Base-by-base conservation (phyloP, 2,888 invertebrate species). In the Orthonevra nobilis region DNA sequence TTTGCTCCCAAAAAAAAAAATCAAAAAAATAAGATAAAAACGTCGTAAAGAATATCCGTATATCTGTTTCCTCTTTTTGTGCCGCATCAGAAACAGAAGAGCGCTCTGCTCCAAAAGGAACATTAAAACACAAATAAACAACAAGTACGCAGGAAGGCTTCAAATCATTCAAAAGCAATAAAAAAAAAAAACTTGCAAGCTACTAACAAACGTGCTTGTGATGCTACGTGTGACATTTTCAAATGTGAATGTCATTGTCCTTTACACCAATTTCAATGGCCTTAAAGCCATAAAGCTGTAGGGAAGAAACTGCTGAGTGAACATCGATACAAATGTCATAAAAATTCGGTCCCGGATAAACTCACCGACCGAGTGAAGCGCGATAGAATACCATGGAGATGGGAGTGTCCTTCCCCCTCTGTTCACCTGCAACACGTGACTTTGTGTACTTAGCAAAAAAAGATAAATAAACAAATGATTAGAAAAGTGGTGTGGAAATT, bases 391-490 rank as follows among this genome's bases (percentile, higher is more conserved):
- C 4, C 9, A 12, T 12, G 20, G 26, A 19, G 44, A 12, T 28
- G 30, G 63, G 50, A 70, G 64, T 69, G 69, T 30, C 61, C 60
- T 9, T 23, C 0, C 7, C 42, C 26, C 44, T 2, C 38, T 2
- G 50, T 36, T 14, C 48, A 58, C 75, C 64, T 46, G 60, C 17
- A 56, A 54, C 79, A 79, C 79, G 79, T 79, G 73, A 68, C 66
- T 56, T 17, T 23, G 42, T 36, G 40, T 50, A 23, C 40, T n/a
- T n/a, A 61, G 46, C 20, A 10, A 42, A 30, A 64, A 42, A 77
- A 54, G 60, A 66, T 79, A 79, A 79, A 73, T 73, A 68, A 79
- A 68, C 66, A 79, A 68, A 30, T 50, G 73, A 50, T 66, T 54
- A 72, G 17, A 26, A 60, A 42, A 73, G 46, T 44, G 64, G 42